Percentiles rank a stretch among this genome's conserved stretches.
Evolutionary conservation across 2,888 invertebrate species (phyloP).

Genomic region (Neoaliturus tenellus): DNA sequence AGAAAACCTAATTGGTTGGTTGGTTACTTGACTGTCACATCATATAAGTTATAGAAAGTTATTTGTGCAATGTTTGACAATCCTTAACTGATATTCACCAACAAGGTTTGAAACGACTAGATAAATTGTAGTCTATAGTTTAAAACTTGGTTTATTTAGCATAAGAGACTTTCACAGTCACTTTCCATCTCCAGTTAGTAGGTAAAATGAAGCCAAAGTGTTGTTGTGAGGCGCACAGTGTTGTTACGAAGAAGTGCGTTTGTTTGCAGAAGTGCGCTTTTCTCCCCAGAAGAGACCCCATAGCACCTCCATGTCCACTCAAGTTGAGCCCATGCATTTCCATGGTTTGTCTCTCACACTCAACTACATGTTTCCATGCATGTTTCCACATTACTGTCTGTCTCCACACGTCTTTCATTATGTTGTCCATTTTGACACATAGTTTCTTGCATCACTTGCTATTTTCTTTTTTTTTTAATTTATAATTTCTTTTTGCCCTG

Average conservation of each 20-base stretch:
- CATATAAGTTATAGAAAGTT: too few species aligned
- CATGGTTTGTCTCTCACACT: slow-evolving; percentile 73
- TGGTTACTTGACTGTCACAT: too few species aligned
- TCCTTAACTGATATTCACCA: too few species aligned
- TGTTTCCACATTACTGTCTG: slow-evolving; percentile 9
- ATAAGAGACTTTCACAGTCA: too few species aligned
- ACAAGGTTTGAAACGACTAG: too few species aligned
- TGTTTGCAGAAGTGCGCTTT: slow-evolving; percentile 64
- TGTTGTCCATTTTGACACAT: not conserved
- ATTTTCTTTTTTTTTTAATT: not conserved
- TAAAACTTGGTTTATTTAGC: too few species aligned
- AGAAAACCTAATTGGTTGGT: too few species aligned
- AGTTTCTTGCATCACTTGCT: not conserved
- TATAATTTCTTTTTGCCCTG: not conserved
- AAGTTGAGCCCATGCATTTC: slow-evolving; percentile 91
- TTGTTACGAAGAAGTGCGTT: slow-evolving; percentile 14
- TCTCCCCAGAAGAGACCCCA: slow-evolving; percentile 85
- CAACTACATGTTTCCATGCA: not conserved
- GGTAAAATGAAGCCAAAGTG: too few species aligned
- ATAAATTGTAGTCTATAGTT: too few species aligned
- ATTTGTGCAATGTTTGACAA: too few species aligned
- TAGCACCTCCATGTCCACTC: slow-evolving; percentile 87
- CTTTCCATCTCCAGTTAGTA: too few species aligned
- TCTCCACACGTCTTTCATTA: not conserved
- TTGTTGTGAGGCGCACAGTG: not conserved